Evolutionary conservation across 2,888 invertebrate species (phyloP), one percentile per base, ranked within the genome.

Genomic region (Eupithecia tripunctaria): DNA sequence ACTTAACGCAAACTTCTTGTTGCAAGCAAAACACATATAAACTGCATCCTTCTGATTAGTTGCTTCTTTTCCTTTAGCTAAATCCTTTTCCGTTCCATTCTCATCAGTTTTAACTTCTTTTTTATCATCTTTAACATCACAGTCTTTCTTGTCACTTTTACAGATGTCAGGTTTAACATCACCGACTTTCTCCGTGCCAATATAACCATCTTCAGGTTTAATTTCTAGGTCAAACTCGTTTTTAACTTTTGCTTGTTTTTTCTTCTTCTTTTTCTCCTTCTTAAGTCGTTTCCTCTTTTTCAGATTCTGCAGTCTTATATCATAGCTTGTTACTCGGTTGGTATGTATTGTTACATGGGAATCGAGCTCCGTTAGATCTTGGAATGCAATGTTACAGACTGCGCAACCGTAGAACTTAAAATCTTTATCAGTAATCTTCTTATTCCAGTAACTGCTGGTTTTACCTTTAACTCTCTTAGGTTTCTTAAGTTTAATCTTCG

Each of bases 141-240:
- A 25, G 21, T 8, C 8, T 0, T 60, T 7, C 2, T 21, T 64
- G 1, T 64, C 38, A n/a, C 14, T 25, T 7, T 38, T 4, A 25
- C 5, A n/a, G 60, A 60, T 29, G 14, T 64, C 76, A 43, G 68
- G 36, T 71, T 25, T 71, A 72, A 83, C 86, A 14, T 91, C 88
- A 0, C 80, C 47, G 0, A 90, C 88, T 71, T 84, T 89, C 41
- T 90, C 90, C 1, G 82, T 89, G 8, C 93, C 93, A 41, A 93
- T 93, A 51, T 91, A 93, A 0, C 93, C 93, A 0, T 93, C 93
- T 81, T 93, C 93, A 0, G 93, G 93, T 75, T 93, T 93, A 0
- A 93, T 92, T 71, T 94, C 94, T 1, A 91, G 56, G 0, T 88
- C 88, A 0, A 77, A 8, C 0, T 84, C 82, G 0, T 81, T 82